Conservation (phyloP, 2,113 vertebrate genomes). For the Campylomormyrus tamandua region DNA sequence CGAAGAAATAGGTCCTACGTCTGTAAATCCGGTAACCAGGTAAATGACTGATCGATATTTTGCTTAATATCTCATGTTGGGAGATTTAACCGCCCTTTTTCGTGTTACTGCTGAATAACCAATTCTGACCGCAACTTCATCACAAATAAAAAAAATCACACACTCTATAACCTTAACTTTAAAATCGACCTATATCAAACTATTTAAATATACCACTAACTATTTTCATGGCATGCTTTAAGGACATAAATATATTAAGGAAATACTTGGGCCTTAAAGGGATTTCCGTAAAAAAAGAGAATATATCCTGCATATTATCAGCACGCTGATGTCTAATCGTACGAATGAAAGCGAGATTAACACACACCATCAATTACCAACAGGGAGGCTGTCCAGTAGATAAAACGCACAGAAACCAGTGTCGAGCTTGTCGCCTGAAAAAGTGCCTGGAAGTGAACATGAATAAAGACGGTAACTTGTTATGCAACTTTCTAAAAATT, state of each 20-base stretch:
- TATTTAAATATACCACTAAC: not conserved
- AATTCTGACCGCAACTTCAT: not conserved
- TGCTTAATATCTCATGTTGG: not conserved
- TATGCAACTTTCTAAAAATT: not conserved
- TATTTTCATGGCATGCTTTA: not conserved
- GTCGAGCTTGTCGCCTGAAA: constrained; percentile 93
- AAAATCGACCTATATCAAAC: not conserved
- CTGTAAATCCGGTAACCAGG: constrained; percentile 98
- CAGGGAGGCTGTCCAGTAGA: constrained; percentile 97
- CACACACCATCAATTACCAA: not conserved
- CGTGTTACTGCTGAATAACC: not conserved
- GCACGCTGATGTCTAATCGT: not conserved
- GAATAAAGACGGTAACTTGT: constrained; percentile 95
- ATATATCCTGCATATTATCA: not conserved
- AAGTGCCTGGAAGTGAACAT: constrained; percentile 99
- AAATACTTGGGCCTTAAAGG: not conserved
- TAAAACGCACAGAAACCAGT: constrained; percentile 98
- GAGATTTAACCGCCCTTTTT: not conserved
- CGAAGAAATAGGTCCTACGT: constrained; percentile 92
- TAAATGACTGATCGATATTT: constrained; percentile 39
- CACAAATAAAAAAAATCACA: not conserved
- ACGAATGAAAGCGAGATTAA: not conserved
- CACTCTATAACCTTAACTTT: not conserved
- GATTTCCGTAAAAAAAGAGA: not conserved
- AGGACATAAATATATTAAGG: not conserved